Evolutionary conservation across 1,140 invertebrate species (phyloP), one percentile per base, ranked within the genome.

Genomic region (Diplogasteroides magnus): DNA sequence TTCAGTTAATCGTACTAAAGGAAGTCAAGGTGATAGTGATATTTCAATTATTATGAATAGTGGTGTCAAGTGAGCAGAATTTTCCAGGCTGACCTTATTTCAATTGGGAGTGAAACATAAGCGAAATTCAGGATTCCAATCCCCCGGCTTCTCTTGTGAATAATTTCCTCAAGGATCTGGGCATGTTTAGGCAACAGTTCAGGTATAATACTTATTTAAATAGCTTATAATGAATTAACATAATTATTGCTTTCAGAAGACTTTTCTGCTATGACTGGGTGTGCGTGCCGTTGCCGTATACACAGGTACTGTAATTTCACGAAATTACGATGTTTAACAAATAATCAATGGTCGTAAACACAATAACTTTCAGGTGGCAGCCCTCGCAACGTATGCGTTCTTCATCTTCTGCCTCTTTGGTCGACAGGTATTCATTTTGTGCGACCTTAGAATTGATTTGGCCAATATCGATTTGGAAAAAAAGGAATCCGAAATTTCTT

Each of bases 181-280:
- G n/a, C n/a, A n/a, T n/a, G n/a, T n/a, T n/a, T n/a, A n/a, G n/a
- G n/a, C n/a, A n/a, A n/a, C n/a, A n/a, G n/a, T n/a, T n/a, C n/a
- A n/a, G n/a, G n/a, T n/a, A n/a, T n/a, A n/a, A n/a, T n/a, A n/a
- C n/a, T n/a, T n/a, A n/a, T n/a, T n/a, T n/a, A n/a, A n/a, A n/a
- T n/a, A n/a, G n/a, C n/a, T n/a, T n/a, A n/a, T n/a, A n/a, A n/a
- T n/a, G n/a, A n/a, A n/a, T n/a, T 48, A 48, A 19, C 19, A 48
- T 48, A 48, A 48, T 48, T 48, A 11, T 6, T 48, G 37, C 37
- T 48, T 72, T 67, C 56, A 48, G 70, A 61, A 55, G 55, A 37
- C 70, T 72, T 1, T 72, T 71, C 60, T 72, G 64, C 14, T 60
- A 72, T n/a, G 70, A 72, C 62, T 72, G 70, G 70, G 70, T 72